A percentile compares a stretch with the other conserved stretches of the same genome.
phyloP scores from a whole-genome alignment of 2,113 vertebrate genomes.

The Pelecanus crispus region DNA sequence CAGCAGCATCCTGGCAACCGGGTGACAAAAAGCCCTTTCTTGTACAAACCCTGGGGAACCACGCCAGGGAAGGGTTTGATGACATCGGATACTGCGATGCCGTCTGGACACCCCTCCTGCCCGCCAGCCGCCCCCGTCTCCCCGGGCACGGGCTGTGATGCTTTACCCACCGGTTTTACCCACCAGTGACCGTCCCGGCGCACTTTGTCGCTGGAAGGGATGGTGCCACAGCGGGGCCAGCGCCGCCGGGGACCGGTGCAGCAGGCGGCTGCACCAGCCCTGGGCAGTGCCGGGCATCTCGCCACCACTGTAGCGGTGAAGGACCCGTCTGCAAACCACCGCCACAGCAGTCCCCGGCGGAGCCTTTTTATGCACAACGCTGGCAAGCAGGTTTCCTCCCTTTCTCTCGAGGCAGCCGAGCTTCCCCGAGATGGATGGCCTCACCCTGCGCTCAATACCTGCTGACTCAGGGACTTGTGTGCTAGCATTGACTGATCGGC shows the following conservation, averaged over 20 bases:
- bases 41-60: rapidly evolving
- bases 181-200: rapidly evolving
- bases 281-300: background rate
- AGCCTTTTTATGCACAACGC: rapidly evolving
- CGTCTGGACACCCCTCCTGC: rapidly evolving
- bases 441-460: background rate
- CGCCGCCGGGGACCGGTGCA: background rate
- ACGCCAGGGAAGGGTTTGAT: rapidly evolving
- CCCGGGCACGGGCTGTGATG: rapidly evolving
- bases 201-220: background rate
- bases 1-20: background rate
- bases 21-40: background rate
- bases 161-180: background rate
- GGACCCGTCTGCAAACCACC: rapidly evolving
- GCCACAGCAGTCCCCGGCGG: rapidly evolving
- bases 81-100: rapidly evolving
- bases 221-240: rapidly evolving
- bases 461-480: background rate
- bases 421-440: background rate
- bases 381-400: background rate
- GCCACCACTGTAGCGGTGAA: rapidly evolving
- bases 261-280: background rate
- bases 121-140: rapidly evolving
- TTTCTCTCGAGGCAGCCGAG: background rate
- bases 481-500: background rate